Percentiles rank a stretch among this genome's conserved stretches.
Conservation (phyloP, 2,888 invertebrate species). For the Sinhomidia bicolor region DNA sequence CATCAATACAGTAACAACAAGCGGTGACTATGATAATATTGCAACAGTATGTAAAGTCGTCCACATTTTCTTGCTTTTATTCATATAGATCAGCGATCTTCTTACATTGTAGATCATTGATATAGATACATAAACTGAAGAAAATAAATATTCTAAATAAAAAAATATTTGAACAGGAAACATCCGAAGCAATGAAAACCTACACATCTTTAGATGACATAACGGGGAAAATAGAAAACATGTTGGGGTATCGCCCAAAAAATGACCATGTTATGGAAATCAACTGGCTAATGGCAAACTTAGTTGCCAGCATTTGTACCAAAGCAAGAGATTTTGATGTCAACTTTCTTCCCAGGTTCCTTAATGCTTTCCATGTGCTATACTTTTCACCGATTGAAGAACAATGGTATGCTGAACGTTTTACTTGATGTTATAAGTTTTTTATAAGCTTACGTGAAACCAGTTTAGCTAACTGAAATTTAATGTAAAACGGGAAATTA, state of each 20-base stretch:
- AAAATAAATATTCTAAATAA: not conserved
- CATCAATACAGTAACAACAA: not conserved
- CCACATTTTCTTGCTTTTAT: too few species aligned
- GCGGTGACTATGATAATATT: not conserved
- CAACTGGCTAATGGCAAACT: conserved; percentile 60
- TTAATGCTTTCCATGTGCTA: conserved; percentile 54
- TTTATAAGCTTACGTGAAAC: too few species aligned
- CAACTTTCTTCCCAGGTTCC: conserved; percentile 57
- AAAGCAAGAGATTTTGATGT: conserved; percentile 1
- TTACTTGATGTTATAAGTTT: too few species aligned
- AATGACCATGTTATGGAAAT: conserved; percentile 66
- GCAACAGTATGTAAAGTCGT: not conserved
- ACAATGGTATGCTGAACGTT: conserved; percentile 64
- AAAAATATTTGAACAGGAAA: not conserved
- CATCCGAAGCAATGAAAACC: not conserved
- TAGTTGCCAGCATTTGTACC: conserved; percentile 53
- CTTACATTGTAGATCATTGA: too few species aligned
- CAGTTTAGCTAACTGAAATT: too few species aligned
- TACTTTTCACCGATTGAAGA: conserved; percentile 52
- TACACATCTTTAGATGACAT: conserved; percentile 9
- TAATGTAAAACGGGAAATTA: too few species aligned
- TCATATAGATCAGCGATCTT: too few species aligned
- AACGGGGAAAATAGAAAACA: conserved; percentile 16
- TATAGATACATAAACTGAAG: too few species aligned
- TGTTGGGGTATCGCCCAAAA: conserved; percentile 25